Evolutionary conservation across 2,888 invertebrate genomes (phyloP).

Genomic region (Heteromurus nitidus): DNA sequence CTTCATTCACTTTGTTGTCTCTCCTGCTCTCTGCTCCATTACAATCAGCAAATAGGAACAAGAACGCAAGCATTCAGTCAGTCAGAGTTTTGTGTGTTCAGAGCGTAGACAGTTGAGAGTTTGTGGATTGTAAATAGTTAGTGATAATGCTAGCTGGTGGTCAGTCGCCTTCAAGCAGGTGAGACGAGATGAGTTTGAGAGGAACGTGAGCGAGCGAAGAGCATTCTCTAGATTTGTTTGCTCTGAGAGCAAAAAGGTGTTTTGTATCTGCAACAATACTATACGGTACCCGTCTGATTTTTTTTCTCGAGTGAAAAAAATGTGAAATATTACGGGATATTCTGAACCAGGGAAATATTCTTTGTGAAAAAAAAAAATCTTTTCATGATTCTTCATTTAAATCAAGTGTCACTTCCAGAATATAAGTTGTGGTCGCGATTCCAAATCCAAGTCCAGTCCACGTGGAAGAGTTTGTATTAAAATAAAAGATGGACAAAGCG

Average conservation of each 20-base stretch:
- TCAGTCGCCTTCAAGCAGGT: conserved; percentile 65
- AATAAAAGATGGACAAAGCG: no score
- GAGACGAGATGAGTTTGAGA: conserved; percentile 62
- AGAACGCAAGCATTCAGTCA: no score
- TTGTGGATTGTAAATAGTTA: conserved; percentile 38
- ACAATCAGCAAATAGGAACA: no score
- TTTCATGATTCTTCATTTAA: no score
- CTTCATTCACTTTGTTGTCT: no score
- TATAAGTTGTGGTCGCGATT: neutral
- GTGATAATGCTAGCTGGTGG: conserved; percentile 57
- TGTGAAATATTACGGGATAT: conserved; percentile 32
- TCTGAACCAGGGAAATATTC: neutral
- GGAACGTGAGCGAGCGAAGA: conserved; percentile 28
- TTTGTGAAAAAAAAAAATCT: neutral
- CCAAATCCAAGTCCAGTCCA: no score
- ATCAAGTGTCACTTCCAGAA: no score
- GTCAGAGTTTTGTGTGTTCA: no score
- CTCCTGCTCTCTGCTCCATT: no score
- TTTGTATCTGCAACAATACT: no score
- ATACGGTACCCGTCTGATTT: neutral
- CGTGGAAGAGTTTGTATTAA: no score
- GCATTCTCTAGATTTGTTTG: neutral
- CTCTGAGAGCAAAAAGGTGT: neutral
- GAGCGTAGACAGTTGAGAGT: no score
- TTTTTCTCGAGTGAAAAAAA: neutral